Base-by-base conservation (phyloP, 2,113 vertebrate genomes). In the Cyphomyrus discorhynchus region DNA sequence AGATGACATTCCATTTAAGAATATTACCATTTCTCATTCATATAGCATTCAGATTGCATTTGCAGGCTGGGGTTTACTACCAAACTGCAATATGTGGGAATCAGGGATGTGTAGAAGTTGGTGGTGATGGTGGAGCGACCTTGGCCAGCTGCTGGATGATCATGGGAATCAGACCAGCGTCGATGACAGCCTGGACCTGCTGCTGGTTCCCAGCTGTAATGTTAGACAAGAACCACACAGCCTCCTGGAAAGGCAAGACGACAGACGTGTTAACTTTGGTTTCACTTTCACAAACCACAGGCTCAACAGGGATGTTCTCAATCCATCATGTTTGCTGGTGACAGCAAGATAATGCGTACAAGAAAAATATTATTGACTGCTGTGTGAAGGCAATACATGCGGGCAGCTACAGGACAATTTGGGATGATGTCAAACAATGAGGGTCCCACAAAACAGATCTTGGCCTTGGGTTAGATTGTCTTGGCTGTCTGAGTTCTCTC, bases 181-280 rank as follows among this genome's bases (percentile, higher is more conserved):
- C 98, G 92, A 99, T 99, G 92, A 99, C 98, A 93, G 98, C 98
- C 92, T 99, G 98, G 93, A 99, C 98, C 96, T 99, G 98, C 95
- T 99, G 98, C 94, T 99, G 98, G 94, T 99, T 99, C 92, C 98
- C 98, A 94, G 98, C 98, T 93, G 98, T 99, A 93, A 99, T 99
- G 94, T 99, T 99, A 95, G 98, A 99, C 93, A 99, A 95, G 96
- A 99, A 99, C 98, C 98, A 99, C 90, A 99, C 98, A 86, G 98
- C 98, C 96, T 99, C 98, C 98, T 99, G 92, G 86, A 96, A 92
- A 77, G 92, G 92, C 50, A 49, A 47, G 15, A 39, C 5, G 45
- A 35, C 24, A 49, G 24, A 88, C 24, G 8, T 4, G 15, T 21
- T 35, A 31, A 53, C 13, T 80, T 77, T 39, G 70, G 70, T 39